Conservation (phyloP, 2,888 invertebrate species). For the Ennomos quercinarius region DNA sequence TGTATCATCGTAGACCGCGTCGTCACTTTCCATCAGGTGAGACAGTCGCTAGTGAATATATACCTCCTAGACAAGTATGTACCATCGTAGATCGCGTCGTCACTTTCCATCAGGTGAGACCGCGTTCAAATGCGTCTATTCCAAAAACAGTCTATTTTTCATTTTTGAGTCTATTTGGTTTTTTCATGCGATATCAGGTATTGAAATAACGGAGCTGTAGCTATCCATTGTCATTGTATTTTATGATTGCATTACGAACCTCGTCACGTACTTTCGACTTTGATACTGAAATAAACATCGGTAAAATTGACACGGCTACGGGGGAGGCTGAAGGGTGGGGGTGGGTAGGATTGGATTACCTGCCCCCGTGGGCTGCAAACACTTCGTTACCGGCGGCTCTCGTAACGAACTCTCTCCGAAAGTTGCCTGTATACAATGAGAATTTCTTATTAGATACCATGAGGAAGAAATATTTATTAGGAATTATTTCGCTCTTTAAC, state of each 20-base stretch:
- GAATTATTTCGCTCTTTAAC: background rate
- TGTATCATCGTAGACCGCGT: too few species aligned
- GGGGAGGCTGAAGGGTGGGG: constrained; percentile 27
- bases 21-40: too few species aligned
- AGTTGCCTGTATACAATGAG: constrained; percentile 10
- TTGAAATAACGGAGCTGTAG: too few species aligned
- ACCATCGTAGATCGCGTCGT: too few species aligned
- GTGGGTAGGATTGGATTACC: constrained; percentile 73
- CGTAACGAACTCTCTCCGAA: constrained; percentile 61
- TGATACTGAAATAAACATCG: constrained; percentile 78
- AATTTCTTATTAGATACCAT: constrained; percentile 7
- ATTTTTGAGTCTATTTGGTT: too few species aligned
- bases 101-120: too few species aligned
- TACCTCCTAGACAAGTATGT: too few species aligned
- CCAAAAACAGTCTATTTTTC: too few species aligned
- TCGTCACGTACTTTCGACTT: constrained; percentile 56
- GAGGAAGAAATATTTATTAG: background rate
- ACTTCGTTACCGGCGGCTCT: constrained; percentile 68
- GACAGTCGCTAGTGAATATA: too few species aligned
- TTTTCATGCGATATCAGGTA: too few species aligned
- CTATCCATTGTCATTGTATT: background rate
- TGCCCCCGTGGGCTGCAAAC: constrained; percentile 78
- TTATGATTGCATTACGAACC: constrained; percentile 27
- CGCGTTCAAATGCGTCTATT: too few species aligned
- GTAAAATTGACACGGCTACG: constrained; percentile 57